Conservation (phyloP, 2,888 invertebrate genomes). For the Aricia artaxerxes region DNA sequence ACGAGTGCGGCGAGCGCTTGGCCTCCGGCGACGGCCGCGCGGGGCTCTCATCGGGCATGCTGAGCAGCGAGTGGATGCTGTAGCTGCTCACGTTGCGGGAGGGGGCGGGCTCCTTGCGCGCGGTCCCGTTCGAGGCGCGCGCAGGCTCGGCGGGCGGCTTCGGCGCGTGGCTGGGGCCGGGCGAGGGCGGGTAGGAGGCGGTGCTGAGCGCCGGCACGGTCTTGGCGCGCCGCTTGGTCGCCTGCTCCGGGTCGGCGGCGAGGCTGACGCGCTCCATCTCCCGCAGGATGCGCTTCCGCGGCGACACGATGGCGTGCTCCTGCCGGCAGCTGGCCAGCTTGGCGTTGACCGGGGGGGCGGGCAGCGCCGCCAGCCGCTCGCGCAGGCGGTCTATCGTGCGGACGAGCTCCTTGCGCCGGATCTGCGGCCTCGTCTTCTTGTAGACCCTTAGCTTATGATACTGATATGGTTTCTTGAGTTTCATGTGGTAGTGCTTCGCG, state of each 20-base stretch:
- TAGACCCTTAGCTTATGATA: conserved; percentile 75
- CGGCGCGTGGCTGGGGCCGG: conserved; percentile 55
- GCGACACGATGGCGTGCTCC: conserved; percentile 85
- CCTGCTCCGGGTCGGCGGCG: conserved; percentile 77
- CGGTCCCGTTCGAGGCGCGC: conserved; percentile 55
- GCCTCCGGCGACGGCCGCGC: conserved; percentile 65
- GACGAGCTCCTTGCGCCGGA: conserved; percentile 60
- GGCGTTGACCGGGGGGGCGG: conserved; percentile 66
- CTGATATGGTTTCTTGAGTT: conserved; percentile 77
- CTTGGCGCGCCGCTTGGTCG: conserved; percentile 81
- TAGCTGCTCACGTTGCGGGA: conserved; percentile 85
- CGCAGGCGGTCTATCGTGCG: conserved; percentile 62
- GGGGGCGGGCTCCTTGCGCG: conserved; percentile 56
- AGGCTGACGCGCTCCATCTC: conserved; percentile 89
- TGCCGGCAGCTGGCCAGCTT: conserved; percentile 71
- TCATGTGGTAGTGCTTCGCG: conserved; percentile 74
- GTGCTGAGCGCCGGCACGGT: conserved; percentile 69
- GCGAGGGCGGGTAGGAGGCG: conserved; percentile 50
- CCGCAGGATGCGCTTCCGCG: conserved; percentile 89
- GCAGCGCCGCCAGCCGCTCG: conserved; percentile 63
- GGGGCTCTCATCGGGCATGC: conserved; percentile 79
- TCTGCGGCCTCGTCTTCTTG: conserved; percentile 65
- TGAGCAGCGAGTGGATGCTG: conserved; percentile 91
- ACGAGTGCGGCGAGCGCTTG: conserved; percentile 59
- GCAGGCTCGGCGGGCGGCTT: conserved; percentile 50